Conservation (phyloP, 2,113 vertebrate species). For the Gymnocephalus cernua region DNA sequence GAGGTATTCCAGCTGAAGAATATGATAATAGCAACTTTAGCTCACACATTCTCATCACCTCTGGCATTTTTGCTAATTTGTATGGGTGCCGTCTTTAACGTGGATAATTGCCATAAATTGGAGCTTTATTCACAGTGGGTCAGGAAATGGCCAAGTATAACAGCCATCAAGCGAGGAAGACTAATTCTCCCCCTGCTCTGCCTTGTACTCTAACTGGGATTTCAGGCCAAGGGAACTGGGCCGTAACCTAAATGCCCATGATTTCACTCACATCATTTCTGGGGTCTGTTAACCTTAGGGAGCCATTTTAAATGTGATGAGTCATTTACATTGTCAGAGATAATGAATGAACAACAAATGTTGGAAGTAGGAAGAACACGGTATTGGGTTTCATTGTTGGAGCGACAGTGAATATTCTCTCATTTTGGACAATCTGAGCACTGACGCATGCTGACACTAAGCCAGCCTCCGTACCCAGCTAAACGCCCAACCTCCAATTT, state of each 20-base stretch:
- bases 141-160: conserved; percentile 75
- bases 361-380: conserved; percentile 47
- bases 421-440: conserved; percentile 57
- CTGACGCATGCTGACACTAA: conserved; percentile 43
- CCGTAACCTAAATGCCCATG: conserved; percentile 68
- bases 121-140: conserved; percentile 75
- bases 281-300: conserved; percentile 62
- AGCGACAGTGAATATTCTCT: conserved; percentile 47
- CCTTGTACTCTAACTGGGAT: conserved; percentile 39
- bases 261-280: conserved; percentile 68
- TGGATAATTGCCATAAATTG: conserved; percentile 77
- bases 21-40: conserved; percentile 48
- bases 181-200: conserved; percentile 61
- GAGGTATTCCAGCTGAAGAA: conserved; percentile 48
- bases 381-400: conserved; percentile 56
- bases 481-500: conserved; percentile 41
- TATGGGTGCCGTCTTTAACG: conserved; percentile 68
- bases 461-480: conserved; percentile 25
- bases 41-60: conserved; percentile 65
- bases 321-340: conserved; percentile 78
- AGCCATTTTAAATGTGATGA: conserved; percentile 73
- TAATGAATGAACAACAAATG: conserved; percentile 78
- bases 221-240: conserved; percentile 52
- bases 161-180: conserved; percentile 65
- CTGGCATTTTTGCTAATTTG: conserved; percentile 72